Evolutionary conservation across 2,888 invertebrate genomes (phyloP), one percentile per base, ranked within the genome.

Genomic region (Marasmarcha lunaedactyla): DNA sequence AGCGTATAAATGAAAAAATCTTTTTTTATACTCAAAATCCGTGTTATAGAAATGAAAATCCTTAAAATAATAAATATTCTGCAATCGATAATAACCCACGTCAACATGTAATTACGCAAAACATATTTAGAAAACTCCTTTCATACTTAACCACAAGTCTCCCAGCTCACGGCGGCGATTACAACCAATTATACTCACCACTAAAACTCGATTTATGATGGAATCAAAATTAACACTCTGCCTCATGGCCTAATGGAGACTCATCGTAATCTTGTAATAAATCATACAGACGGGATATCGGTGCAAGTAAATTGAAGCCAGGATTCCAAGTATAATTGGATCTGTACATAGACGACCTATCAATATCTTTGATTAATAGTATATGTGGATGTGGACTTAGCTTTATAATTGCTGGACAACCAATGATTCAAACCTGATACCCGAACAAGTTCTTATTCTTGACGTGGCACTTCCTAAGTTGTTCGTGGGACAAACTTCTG

Each of bases 351-450:
- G 61, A 61, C 59, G 56, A 69, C 63, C 79, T 77, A 83, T 79
- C 81, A 74, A 77, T 78, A 74, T 57, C 52, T 61, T 69, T 81
- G 81, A 81, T 83, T 81, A 77, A 83, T 83, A 74, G 69, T 71
- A 76, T 71, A 65, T 62, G 52, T 59, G 59, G 65, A 65, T 70
- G 63, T 58, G 20, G 3, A n/a, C n/a, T n/a, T n/a, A 61, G 61
- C 5, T 33, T 58, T 71, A 71, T 79, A 79, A 79, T 79, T 81
- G 78, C 77, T 60, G 67, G 68, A 55, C 58, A 64, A 56, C 60
- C 72, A 71, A 76, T 79, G 78, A 78, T 78, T 79, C 81, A 81
- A 79, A 56, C 67, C 76, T 70, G 76, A 77, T 77, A 73, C 66
- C 58, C 63, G 54, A 71, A 71, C 71, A 61, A 49, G 72, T 73